Conservation (phyloP, 2,113 vertebrate species). For the Pituophis catenifer region DNA sequence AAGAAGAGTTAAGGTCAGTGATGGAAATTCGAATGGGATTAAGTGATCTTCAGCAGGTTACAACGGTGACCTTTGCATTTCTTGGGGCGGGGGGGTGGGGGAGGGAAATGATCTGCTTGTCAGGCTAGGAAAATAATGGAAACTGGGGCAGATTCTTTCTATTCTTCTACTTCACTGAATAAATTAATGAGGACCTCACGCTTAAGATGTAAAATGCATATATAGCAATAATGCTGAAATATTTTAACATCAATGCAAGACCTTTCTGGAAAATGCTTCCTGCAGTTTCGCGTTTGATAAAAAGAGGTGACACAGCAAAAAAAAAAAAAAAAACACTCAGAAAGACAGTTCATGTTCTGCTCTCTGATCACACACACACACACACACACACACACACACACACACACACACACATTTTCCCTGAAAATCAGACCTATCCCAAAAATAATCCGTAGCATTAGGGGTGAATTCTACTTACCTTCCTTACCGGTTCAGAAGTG, state of each 20-base stretch:
- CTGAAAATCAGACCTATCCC: too few species aligned
- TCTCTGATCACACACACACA: too few species aligned
- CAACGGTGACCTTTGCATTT: constrained; percentile 57
- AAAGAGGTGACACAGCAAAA: background rate
- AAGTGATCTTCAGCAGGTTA: constrained; percentile 42
- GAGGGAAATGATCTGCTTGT: constrained; percentile 41
- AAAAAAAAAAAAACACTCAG: background rate
- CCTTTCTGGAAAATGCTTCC: constrained; percentile 45
- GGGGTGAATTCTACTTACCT: too few species aligned
- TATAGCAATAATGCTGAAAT: constrained; percentile 28
- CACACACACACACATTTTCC: too few species aligned
- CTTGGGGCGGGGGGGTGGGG: constrained; percentile 32
- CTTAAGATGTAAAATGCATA: constrained; percentile 52
- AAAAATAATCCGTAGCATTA: too few species aligned
- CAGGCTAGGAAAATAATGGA: constrained; percentile 53
- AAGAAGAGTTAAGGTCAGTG: constrained; percentile 45
- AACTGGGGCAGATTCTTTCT: constrained; percentile 33
- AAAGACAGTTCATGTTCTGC: background rate
- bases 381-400: too few species aligned
- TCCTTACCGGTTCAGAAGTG: too few species aligned
- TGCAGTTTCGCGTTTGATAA: constrained; percentile 22
- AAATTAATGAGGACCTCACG: constrained; percentile 50
- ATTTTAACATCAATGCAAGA: constrained; percentile 40
- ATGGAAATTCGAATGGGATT: constrained; percentile 49
- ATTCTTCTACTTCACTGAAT: constrained; percentile 53